Evolutionary conservation across 1,140 invertebrate genomes (phyloP).

Genomic region (Frieseomelitta varia): DNA sequence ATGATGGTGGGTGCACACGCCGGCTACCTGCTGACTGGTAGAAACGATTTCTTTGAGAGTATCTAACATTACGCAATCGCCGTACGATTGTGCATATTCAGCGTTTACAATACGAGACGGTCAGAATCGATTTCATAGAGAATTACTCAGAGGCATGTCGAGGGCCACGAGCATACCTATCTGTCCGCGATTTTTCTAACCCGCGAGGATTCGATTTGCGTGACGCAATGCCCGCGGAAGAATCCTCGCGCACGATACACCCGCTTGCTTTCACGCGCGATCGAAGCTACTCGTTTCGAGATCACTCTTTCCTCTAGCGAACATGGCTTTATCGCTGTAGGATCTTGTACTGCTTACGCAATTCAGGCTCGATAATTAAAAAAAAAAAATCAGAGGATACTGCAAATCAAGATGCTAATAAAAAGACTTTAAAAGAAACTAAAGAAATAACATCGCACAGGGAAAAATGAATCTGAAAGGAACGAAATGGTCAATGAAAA

Average conservation of each 20-base stretch:
- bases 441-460: not conserved
- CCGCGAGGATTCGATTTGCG: constrained; percentile 60
- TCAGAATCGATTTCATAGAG: constrained; percentile 67
- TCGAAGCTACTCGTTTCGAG: constrained; percentile 36
- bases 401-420: no score
- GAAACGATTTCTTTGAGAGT: constrained; percentile 62
- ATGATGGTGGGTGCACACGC: constrained; percentile 44
- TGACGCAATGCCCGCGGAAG: constrained; percentile 54
- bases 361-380: not conserved
- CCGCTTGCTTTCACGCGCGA: constrained; percentile 54
- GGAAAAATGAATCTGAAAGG: not conserved
- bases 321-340: constrained; percentile 12
- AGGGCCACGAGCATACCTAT: constrained; percentile 38
- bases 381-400: not conserved
- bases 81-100: constrained; percentile 56
- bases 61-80: constrained; percentile 56
- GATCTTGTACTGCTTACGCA: not conserved
- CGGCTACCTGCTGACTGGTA: constrained; percentile 54
- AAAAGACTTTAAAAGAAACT: not conserved
- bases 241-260: constrained; percentile 49
- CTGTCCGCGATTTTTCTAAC: constrained; percentile 58
- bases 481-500: not conserved
- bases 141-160: constrained; percentile 52
- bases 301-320: constrained; percentile 41
- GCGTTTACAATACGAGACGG: constrained; percentile 58